Evolutionary conservation across 1,140 invertebrate genomes (phyloP), one percentile per base, ranked within the genome.

Genomic region (Meteorus sp.): DNA sequence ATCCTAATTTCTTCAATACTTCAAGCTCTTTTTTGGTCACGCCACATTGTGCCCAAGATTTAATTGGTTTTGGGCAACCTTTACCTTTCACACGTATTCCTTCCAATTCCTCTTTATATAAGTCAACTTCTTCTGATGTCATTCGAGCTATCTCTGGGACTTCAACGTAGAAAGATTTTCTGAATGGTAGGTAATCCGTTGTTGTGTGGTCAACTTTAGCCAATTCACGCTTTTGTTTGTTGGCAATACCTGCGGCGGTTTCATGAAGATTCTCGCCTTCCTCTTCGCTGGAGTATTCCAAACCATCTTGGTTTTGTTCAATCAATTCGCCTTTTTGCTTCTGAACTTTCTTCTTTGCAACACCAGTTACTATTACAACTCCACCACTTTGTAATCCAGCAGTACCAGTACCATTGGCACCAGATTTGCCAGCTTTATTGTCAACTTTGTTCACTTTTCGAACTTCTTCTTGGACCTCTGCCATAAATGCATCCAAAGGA

Each of bases 251-350:
- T 19, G 90, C 89, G 43, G 95, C 95, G 0, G 93, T 91, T 63
- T 93, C 88, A 61, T 96, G 94, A 44, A 98, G 85, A 75, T 97
- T 95, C 75, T 98, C 95, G 27, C 90, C 85, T 77, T 98, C 95
- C 78, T 98, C 95, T 81, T 98, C 95, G 19, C 94, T 97, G 0
- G 95, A 98, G 85, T 98, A 99, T 81, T 98, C 95, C 56, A 98
- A 81, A 15, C 93, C 94, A 80, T 98, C 96, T 80, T 96, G 92
- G 82, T 98, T 97, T 72, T 97, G 95, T 76, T 98, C 94, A 69
- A 99, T 97, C 0, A 98, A 77, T 82, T 99, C 96, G 53, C 96
- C 94, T 54, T 91, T 89, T 35, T 89, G 85, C 64, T 85, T 84
- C 39, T 85, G 82, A 19, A 85, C 83, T 69, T 90, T 90, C 69